phyloP scores from a whole-genome alignment of 2,113 vertebrate genomes.

The Melanotaenia duboulayi region DNA sequence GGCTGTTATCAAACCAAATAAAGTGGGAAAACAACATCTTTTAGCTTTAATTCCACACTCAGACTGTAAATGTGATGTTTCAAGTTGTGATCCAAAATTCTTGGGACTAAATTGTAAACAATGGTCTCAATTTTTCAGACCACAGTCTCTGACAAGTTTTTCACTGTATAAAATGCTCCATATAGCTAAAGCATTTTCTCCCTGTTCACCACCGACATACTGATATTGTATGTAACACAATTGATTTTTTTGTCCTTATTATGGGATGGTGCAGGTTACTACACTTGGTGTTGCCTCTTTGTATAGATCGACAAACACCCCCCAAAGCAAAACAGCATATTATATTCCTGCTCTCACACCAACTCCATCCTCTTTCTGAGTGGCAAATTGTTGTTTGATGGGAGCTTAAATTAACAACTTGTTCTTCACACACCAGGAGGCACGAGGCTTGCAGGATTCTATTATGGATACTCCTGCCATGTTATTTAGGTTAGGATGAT shows the following conservation, averaged over 20 bases:
- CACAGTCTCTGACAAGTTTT: neutral
- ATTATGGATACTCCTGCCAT: constrained; percentile 49
- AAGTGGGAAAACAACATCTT: neutral
- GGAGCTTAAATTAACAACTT: constrained; percentile 63
- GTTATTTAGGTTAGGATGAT: constrained; percentile 58
- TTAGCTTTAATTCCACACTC: no score
- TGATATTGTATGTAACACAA: constrained; percentile 8
- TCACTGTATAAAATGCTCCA: neutral
- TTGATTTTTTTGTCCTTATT: constrained; percentile 38
- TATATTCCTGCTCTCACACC: constrained; percentile 2
- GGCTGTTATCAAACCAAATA: neutral
- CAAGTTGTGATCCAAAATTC: no score
- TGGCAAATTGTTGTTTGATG: constrained; percentile 45
- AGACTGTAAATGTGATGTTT: no score
- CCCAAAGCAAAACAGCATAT: constrained; percentile 47
- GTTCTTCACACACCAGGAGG: constrained; percentile 41
- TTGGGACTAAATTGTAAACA: no score
- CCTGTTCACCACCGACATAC: neutral
- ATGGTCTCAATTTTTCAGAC: no score
- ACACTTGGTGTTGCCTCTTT: constrained; percentile 16
- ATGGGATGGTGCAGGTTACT: constrained; percentile 21
- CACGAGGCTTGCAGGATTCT: constrained; percentile 24
- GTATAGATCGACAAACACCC: constrained; percentile 44
- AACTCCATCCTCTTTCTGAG: constrained; percentile 14
- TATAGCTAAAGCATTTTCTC: no score